Evolutionary conservation across 92 coral and sea anemone genomes (phyloP), one percentile per base, ranked within the genome.

Genomic region (Paragorgia papillata): DNA sequence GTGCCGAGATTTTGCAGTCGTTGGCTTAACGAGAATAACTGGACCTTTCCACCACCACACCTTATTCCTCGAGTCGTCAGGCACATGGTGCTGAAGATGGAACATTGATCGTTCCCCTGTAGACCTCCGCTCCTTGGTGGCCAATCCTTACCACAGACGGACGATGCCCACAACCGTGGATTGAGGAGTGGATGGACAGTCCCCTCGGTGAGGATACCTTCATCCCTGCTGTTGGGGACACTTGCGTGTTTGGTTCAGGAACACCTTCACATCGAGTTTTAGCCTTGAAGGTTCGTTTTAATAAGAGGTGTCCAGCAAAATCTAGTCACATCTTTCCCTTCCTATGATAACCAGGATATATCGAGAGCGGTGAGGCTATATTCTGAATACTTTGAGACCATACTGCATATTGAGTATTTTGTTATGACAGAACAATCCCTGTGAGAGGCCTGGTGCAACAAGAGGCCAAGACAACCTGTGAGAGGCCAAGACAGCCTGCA

Each of bases 41-140:
- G 90, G 88, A 39, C 82, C 21, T 69, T 85, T 55, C 89, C 90
- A 37, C 90, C 88, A 12, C 79, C 85, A 8, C 74, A 53, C 41
- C 75, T 85, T 20, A 59, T 82, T 25, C 66, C 95, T n/a, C 53
- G 83, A 33, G 81, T 86, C 13, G 44, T 86, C 14, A 35, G 70
- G 43, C 94, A 89, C 80, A 86, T 9, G 82, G 85, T 8, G 37
- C 27, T 18, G 90, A 86, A 73, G 81, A 69, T 20, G 90, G 90
- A 15, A 86, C 95, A 29, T 75, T 86, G 39, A 39, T 78, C 37
- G 80, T 86, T 55, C 94, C 88, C 7, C 65, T 71, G 9, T 83
- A 90, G 93, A 77, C 73, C 17, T 86, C 94, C 7, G 88, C 94
- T 32, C 83, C 82, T 9, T 89, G 87, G 87, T 89, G 90, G 87